Conservation (phyloP, 2,797 vertebrate genomes). For the Eulemur mongoz region DNA sequence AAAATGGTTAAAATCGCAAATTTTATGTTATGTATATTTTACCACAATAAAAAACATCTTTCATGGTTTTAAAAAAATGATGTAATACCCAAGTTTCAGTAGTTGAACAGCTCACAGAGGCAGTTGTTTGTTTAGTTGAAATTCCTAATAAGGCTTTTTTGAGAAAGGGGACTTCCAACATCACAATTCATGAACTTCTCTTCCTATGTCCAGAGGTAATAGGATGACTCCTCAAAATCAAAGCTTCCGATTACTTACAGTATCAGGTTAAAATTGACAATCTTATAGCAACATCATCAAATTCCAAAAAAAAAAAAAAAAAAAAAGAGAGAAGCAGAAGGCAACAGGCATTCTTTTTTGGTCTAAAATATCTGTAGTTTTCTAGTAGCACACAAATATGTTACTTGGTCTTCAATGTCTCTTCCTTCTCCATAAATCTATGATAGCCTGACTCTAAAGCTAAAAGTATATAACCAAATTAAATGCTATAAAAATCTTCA, state of each 20-base stretch:
- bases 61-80: neutral
- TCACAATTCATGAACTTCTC: neutral
- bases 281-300: neutral
- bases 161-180: neutral
- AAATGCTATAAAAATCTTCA: neutral
- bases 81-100: neutral
- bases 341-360: neutral
- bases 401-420: neutral
- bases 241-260: neutral
- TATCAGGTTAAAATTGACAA: neutral
- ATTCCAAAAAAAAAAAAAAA: neutral
- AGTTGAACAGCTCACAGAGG: neutral
- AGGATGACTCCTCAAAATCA: neutral
- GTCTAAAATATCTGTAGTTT: neutral
- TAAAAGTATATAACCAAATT: neutral
- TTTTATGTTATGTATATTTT: neutral
- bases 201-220: neutral
- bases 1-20: neutral
- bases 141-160: neutral
- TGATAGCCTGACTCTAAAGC: neutral
- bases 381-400: neutral
- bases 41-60: neutral
- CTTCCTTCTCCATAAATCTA: neutral
- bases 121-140: neutral
- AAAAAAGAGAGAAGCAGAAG: neutral